Evolutionary conservation across 2,797 vertebrate genomes (phyloP), one percentile per base, ranked within the genome.

Genomic region (Myotis daubentonii): DNA sequence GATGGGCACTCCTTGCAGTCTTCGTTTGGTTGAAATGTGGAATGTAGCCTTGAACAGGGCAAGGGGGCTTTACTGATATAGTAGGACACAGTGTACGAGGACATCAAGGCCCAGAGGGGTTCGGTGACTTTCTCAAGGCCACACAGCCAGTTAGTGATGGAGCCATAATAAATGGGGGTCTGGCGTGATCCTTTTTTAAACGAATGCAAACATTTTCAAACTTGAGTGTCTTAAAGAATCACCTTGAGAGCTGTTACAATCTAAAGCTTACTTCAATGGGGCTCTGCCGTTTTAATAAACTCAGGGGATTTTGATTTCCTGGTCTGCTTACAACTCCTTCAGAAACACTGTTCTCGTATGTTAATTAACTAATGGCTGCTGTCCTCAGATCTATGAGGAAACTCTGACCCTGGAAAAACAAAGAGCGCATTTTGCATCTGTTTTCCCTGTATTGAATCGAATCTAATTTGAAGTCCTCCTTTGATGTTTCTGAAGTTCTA

Each of bases 391-490:
- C 62, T 79, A 3, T 47, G 49, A 91, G 62, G 84, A 81, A 79
- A 62, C 51, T 91, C 68, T 79, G 84, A 94, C 89, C 93, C 89
- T 75, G 49, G 80, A 74, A 87, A 96, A 87, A 66, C 55, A 91
- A 71, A 86, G 87, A 81, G 13, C 0, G 1, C 57, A 60, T 93
- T 91, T 87, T 71, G 44, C 74, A 55, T 79, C 72, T 92, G 68
- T 93, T 93, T 92, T 89, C 65, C 55, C 75, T 72, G 51, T 94
- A 82, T 90, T 74, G 83, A 95, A 95, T 84, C 74, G 89, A 91
- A 82, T 89, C 88, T 92, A 89, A 93, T 94, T 97, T 93, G 71
- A 89, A 96, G 79, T 88, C 71, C 57, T 87, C n/a, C 83, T 97
- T 60, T 95, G 95, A 88, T 94, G 55, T 57, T 49, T 92, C 70